phyloP scores from a whole-genome alignment of 2,888 invertebrate genomes.

The Brassicogethes aeneus region DNA sequence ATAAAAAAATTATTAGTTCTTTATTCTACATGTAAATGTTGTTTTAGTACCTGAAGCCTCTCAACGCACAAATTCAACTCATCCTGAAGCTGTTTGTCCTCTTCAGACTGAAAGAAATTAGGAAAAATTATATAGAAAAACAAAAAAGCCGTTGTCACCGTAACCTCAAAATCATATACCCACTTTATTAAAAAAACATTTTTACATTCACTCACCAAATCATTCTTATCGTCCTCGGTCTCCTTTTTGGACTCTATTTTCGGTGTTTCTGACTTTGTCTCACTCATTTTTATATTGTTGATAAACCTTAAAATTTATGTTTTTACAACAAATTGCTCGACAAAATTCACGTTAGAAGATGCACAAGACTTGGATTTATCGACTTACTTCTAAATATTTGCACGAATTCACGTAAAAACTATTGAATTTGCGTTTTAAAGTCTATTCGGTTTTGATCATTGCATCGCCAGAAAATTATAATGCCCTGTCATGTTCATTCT shows the following conservation, averaged over 20 bases:
- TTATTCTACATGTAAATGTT: conserved; percentile 1
- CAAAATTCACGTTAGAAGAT: neutral
- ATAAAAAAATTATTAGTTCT: conserved; percentile 1
- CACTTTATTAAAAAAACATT: neutral
- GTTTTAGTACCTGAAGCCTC: conserved; percentile 50
- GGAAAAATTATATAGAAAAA: conserved; percentile 8
- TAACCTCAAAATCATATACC: conserved; percentile 11
- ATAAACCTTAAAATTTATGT: too few species aligned
- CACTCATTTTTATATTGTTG: conserved; percentile 17
- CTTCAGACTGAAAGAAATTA: conserved; percentile 45
- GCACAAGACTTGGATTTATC: too few species aligned
- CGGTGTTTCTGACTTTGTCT: conserved; percentile 24
- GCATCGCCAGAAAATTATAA: neutral
- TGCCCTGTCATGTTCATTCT: neutral
- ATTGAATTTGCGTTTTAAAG: too few species aligned
- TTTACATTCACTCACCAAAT: conserved; percentile 28
- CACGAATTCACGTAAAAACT: too few species aligned
- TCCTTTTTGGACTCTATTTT: conserved; percentile 30
- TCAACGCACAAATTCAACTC: conserved; percentile 66
- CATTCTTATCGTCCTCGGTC: conserved; percentile 37
- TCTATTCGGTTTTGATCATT: neutral
- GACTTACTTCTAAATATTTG: too few species aligned
- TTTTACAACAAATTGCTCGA: neutral
- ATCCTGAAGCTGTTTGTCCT: conserved; percentile 66
- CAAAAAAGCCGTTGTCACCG: too few species aligned